phyloP scores from a whole-genome alignment of 2,113 vertebrate species.

The Misgurnus mizolepis region DNA sequence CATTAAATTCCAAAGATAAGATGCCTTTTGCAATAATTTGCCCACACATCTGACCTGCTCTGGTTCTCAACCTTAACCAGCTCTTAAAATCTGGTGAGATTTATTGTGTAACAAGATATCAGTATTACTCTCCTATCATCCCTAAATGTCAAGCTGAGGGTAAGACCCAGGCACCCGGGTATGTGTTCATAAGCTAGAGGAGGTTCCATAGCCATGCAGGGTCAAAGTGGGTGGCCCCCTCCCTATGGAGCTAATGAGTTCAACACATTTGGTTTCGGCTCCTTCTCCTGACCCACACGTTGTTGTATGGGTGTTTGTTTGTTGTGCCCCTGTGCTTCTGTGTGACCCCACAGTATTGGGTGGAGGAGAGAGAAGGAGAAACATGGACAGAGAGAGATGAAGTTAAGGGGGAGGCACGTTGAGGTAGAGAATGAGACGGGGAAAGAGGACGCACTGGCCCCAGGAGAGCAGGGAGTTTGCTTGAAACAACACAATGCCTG shows the following conservation, averaged over 20 bases:
- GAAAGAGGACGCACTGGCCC: slow-evolving; percentile 50
- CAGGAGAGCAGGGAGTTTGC: slow-evolving; percentile 65
- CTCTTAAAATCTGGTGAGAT: slow-evolving; percentile 47
- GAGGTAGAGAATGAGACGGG: neutral
- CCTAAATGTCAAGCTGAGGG: slow-evolving; percentile 38
- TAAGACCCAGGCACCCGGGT: neutral
- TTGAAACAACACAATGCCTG: slow-evolving; percentile 61
- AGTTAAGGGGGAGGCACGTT: slow-evolving; percentile 10
- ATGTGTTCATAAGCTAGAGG: slow-evolving; percentile 39
- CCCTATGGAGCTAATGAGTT: slow-evolving; percentile 66
- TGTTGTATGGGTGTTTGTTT: slow-evolving; percentile 69
- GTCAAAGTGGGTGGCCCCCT: slow-evolving; percentile 63
- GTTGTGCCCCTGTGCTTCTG: slow-evolving; percentile 59
- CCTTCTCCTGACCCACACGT: slow-evolving; percentile 68
- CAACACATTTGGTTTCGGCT: slow-evolving; percentile 68
- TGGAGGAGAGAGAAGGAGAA: slow-evolving; percentile 43
- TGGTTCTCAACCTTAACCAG: slow-evolving; percentile 21
- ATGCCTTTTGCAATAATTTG: neutral
- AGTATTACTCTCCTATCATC: slow-evolving; percentile 44
- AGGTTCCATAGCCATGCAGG: slow-evolving; percentile 41
- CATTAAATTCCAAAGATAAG: neutral
- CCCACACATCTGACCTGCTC: slow-evolving; percentile 26
- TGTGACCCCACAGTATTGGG: slow-evolving; percentile 59
- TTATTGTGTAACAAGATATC: slow-evolving; percentile 57
- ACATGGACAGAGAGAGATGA: slow-evolving; percentile 22